A percentile compares a stretch with the other conserved stretches of the same genome.
Evolutionary conservation across 2,113 vertebrate species (phyloP).

Genomic region (Phalacrocorax carbo): DNA sequence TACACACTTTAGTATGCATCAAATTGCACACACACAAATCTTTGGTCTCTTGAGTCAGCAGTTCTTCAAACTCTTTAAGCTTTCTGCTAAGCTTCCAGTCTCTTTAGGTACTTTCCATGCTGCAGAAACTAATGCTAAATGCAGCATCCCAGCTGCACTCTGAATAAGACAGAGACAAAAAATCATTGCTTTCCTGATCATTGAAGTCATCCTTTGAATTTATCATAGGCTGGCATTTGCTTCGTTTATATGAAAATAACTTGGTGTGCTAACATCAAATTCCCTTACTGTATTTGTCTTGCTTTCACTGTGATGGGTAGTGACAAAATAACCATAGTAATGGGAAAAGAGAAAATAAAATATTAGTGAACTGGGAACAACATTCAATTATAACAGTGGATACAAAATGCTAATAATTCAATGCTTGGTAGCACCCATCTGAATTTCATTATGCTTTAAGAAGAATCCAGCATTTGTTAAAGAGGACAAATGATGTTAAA

Average conservation of each 20-base stretch:
- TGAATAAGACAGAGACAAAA: neutral
- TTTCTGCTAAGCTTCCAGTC: neutral
- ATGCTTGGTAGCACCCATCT: neutral
- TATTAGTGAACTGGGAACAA: neutral
- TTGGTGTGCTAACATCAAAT: neutral
- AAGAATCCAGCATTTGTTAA: neutral
- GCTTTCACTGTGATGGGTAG: neutral
- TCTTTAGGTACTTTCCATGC: neutral
- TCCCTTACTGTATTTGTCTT: neutral
- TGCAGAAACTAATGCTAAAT: neutral
- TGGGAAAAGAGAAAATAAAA: neutral
- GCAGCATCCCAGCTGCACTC: neutral
- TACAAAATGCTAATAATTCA: neutral
- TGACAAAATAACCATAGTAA: neutral
- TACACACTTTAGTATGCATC: neutral
- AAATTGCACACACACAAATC: neutral
- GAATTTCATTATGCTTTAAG: neutral
- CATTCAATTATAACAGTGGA: neutral
- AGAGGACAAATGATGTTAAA: neutral
- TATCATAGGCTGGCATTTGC: neutral
- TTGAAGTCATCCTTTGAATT: neutral
- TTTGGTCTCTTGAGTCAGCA: neutral
- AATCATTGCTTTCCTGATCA: neutral
- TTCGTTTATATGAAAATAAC: neutral
- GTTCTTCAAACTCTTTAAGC: neutral